Percentiles rank a stretch among this genome's conserved stretches.
Evolutionary conservation across 2,113 vertebrate species (phyloP).

Genomic region (Craseonycteris thonglongyai): DNA sequence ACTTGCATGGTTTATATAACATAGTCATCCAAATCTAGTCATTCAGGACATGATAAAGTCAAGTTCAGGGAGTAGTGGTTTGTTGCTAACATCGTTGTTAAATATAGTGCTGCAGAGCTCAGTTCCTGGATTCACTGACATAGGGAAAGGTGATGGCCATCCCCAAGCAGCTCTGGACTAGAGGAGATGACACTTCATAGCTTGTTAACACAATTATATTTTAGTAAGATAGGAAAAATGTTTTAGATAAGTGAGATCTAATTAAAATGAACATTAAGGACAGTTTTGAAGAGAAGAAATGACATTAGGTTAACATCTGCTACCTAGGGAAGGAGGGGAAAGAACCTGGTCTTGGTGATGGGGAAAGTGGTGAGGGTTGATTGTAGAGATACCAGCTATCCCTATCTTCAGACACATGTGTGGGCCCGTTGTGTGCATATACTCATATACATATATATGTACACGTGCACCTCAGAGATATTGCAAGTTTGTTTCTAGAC

Average conservation of each 20-base stretch:
- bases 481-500: not conserved
- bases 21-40: not conserved
- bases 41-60: not conserved
- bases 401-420: fast-evolving
- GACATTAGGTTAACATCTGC: not conserved
- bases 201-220: not conserved
- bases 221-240: not conserved
- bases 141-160: not conserved
- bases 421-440: fast-evolving
- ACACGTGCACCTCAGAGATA: not conserved
- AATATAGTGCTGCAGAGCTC: not conserved
- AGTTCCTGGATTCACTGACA: not conserved
- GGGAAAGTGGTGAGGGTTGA: not conserved
- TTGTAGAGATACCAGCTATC: not conserved
- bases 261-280: not conserved
- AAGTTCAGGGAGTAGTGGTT: not conserved
- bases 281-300: not conserved
- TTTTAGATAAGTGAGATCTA: not conserved
- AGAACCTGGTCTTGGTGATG: not conserved
- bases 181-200: not conserved
- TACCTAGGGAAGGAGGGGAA: not conserved
- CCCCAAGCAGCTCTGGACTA: not conserved
- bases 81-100: not conserved
- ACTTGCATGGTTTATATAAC: not conserved
- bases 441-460: no score